Percentiles rank a stretch among this genome's conserved stretches.
phyloP scores from a whole-genome alignment of 2,113 vertebrate species.

The Anhinga rufa region DNA sequence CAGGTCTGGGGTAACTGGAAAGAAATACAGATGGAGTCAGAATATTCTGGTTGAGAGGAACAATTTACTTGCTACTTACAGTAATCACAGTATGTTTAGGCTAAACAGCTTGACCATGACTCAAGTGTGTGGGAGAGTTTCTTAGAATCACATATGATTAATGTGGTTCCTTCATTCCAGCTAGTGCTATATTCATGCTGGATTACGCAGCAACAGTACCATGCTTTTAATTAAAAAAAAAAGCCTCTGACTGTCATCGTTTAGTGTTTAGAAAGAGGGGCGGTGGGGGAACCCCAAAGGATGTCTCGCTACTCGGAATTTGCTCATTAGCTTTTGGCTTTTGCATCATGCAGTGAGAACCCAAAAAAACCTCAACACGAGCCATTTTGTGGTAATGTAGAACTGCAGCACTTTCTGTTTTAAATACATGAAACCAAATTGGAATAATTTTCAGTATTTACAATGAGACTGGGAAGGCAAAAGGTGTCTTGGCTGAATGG shows the following conservation, averaged over 20 bases:
- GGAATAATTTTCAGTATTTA: not conserved
- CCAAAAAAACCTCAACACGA: not conserved
- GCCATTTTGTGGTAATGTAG: not conserved
- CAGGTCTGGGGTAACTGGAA: not conserved
- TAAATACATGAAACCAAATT: not conserved
- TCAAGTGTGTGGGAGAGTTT: conserved; percentile 3
- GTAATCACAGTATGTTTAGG: not conserved
- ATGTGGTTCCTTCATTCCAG: not conserved
- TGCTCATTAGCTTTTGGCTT: not conserved
- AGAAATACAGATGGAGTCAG: not conserved
- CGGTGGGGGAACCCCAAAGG: not conserved
- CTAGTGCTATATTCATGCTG: not conserved
- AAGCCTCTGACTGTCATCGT: not conserved
- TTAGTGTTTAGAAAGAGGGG: not conserved
- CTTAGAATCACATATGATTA: not conserved
- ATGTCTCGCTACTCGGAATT: not conserved
- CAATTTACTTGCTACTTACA: not conserved
- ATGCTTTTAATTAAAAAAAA: not conserved
- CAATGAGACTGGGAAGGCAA: not conserved
- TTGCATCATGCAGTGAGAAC: not conserved
- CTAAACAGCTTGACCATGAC: conserved; percentile 32
- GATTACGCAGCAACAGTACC: not conserved
- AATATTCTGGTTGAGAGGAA: not conserved
- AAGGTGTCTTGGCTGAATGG: not conserved
- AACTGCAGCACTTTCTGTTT: not conserved